phyloP scores from a whole-genome alignment of 2,888 invertebrate genomes.

The Pilophorus perplexus region DNA sequence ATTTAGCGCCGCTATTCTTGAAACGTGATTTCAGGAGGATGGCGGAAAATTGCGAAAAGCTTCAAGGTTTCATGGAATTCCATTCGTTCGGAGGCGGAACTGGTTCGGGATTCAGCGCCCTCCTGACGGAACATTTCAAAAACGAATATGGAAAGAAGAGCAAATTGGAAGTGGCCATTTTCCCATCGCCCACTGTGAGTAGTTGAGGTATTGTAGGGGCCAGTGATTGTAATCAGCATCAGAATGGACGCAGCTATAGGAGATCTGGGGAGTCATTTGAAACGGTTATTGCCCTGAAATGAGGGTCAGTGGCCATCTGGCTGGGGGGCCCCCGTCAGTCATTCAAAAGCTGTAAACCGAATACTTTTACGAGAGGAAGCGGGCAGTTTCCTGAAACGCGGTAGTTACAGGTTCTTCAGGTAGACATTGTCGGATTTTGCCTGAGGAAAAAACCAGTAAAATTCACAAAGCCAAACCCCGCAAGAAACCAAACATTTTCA shows the following conservation, averaged over 20 bases:
- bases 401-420: no score
- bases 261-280: neutral
- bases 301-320: no score
- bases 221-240: neutral
- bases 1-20: no score
- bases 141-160: conserved; percentile 57
- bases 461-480: no score
- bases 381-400: no score
- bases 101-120: conserved; percentile 46
- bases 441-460: no score
- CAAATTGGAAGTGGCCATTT: conserved; percentile 54
- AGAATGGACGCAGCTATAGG: neutral
- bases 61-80: conserved; percentile 46
- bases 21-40: conserved; percentile 42
- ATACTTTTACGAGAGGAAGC: no score
- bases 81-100: conserved; percentile 48
- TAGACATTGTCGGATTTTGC: no score
- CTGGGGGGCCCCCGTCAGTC: no score
- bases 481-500: neutral
- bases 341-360: no score
- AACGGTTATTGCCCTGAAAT: no score
- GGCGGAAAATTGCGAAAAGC: conserved; percentile 44
- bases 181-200: conserved; percentile 54
- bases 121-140: conserved; percentile 44
- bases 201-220: neutral